Conservation (phyloP, 2,888 invertebrate genomes). For the Blomia tropicalis region DNA sequence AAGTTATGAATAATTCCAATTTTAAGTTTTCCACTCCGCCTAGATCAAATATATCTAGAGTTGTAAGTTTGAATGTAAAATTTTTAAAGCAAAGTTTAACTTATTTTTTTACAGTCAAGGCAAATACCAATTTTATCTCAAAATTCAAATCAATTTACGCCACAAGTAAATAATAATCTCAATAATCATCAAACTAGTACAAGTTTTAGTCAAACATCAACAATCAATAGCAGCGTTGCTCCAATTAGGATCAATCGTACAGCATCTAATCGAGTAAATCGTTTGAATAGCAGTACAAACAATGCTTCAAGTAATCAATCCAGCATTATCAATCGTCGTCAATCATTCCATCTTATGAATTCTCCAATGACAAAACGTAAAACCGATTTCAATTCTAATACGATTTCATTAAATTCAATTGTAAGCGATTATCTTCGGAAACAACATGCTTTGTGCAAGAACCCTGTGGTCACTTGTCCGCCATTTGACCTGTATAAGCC, state of each 20-base stretch:
- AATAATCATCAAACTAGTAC: too few species aligned
- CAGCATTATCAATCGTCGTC: slow-evolving; percentile 5
- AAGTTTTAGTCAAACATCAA: too few species aligned
- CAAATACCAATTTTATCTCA: slow-evolving; percentile 15
- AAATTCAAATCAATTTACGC: not conserved
- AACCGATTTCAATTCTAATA: slow-evolving; percentile 28
- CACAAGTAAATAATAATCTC: too few species aligned
- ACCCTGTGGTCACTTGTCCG: slow-evolving; percentile 93
- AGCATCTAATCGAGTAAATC: not conserved
- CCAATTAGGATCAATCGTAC: slow-evolving; percentile 16
- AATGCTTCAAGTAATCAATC: too few species aligned
- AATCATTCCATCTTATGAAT: not conserved
- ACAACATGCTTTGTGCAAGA: slow-evolving; percentile 93
- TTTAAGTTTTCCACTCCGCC: slow-evolving; percentile 15
- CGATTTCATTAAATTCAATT: slow-evolving; percentile 67
- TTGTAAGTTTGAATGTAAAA: too few species aligned
- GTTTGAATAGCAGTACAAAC: not conserved
- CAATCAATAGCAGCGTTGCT: too few species aligned
- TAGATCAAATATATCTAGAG: too few species aligned
- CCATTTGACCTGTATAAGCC: slow-evolving; percentile 88
- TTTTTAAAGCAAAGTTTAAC: too few species aligned
- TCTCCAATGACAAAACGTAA: slow-evolving; percentile 6
- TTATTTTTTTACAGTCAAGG: slow-evolving; percentile 8
- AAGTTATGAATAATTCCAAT: not conserved
- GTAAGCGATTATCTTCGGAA: slow-evolving; percentile 90